Evolutionary conservation across 2,888 invertebrate species (phyloP), one percentile per base, ranked within the genome.

Genomic region (Campaea margaritaria): DNA sequence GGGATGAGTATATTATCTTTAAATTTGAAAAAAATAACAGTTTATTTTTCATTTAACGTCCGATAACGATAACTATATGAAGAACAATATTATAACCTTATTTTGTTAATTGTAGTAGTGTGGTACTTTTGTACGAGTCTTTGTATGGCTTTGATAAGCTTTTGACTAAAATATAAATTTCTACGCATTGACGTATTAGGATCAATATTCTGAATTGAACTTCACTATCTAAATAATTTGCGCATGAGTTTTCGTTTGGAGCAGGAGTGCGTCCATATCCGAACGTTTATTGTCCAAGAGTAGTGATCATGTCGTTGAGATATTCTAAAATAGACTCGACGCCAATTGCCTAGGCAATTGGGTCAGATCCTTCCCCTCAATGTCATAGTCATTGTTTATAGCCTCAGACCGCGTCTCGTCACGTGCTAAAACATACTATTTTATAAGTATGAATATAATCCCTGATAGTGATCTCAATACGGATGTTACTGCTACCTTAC

Each of bases 201-300:
- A 81, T 82, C 83, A 78, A 81, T 73, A 79, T 74, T 81, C 80
- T 79, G 69, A 71, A 76, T 77, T 82, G 79, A 83, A 84, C 82
- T 83, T 81, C 76, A 76, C 75, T 83, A 83, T 84, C 83, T 70
- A 69, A 72, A 74, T 13, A 81, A 78, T 78, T 75, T 78, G 76
- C 78, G 78, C 74, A 73, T 74, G 77, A 78, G 13, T 39, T 39
- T 48, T 38, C 38, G 21, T 48, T 58, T 51, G 47, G 75, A 76
- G 76, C 78, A 76, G 75, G 69, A 64, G 69, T 70, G 67, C 70
- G 70, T 73, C 66, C 60, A 68, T 64, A 64, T 69, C 55, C 67
- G 65, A 70, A 63, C 54, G 16, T 47, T 31, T 14, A 11, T 21
- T 42, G n/a, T 21, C 46, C 39, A 46, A 41, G 14, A 49, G 45